A percentile compares a stretch with the other conserved stretches of the same genome.
Conservation (phyloP, 2,888 invertebrate species). For the Lasioglossum lativentre region DNA sequence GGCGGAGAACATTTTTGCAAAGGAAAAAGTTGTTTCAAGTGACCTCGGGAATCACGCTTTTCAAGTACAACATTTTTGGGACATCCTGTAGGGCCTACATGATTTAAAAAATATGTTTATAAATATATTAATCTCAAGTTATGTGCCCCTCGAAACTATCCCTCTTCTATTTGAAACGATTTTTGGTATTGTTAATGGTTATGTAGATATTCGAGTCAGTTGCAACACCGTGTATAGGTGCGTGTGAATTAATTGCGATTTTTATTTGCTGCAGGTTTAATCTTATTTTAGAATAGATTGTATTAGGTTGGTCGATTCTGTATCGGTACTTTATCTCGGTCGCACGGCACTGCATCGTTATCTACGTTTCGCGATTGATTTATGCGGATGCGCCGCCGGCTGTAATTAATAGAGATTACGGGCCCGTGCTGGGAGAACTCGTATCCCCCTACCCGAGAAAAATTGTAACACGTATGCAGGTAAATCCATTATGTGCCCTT, state of each 20-base stretch:
- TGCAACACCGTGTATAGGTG: background rate
- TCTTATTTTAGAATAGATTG: background rate
- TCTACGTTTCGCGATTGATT: constrained; percentile 50
- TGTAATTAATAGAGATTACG: constrained; percentile 62
- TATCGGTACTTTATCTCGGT: background rate
- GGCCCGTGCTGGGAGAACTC: constrained; percentile 40
- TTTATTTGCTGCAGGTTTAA: background rate
- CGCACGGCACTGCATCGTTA: constrained; percentile 19
- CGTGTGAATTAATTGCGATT: background rate
- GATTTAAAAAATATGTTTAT: too few species aligned
- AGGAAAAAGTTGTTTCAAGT: too few species aligned
- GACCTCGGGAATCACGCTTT: too few species aligned
- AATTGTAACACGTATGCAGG: background rate
- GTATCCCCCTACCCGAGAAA: constrained; percentile 4
- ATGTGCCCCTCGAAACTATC: background rate
- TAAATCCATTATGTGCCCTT: background rate
- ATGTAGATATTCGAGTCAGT: background rate
- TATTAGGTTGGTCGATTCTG: background rate
- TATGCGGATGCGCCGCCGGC: constrained; percentile 49
- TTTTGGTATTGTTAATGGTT: background rate
- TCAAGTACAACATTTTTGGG: too few species aligned
- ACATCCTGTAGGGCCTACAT: too few species aligned
- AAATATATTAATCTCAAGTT: background rate
- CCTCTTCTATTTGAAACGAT: background rate
- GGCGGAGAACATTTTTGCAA: too few species aligned